A percentile compares a stretch with the other conserved stretches of the same genome.
Evolutionary conservation across 2,113 vertebrate species (phyloP).

Genomic region (Acrocephalus kingi): DNA sequence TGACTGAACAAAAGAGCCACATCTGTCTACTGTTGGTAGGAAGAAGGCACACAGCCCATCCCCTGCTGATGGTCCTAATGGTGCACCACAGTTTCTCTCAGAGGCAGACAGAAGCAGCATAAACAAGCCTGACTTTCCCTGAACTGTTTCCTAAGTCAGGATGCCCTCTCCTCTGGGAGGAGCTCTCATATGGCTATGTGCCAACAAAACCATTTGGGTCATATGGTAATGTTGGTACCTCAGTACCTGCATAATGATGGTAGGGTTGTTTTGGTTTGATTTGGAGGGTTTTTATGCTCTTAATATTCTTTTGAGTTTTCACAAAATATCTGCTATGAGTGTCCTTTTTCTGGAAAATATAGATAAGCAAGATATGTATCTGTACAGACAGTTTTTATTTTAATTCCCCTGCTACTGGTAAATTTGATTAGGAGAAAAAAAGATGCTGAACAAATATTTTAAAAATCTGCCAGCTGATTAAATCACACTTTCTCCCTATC

Average conservation of each 20-base stretch:
- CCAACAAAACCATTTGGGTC: neutral
- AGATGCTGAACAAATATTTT: conserved; percentile 42
- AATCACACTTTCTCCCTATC: conserved; percentile 20
- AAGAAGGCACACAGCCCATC: neutral
- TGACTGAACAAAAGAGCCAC: conserved; percentile 38
- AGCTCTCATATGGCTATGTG: neutral
- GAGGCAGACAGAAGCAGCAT: neutral
- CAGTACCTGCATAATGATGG: neutral
- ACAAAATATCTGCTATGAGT: neutral
- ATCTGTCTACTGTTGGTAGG: neutral
- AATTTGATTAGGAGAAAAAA: conserved; percentile 23
- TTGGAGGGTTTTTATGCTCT: neutral
- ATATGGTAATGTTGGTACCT: neutral
- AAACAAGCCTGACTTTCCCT: neutral
- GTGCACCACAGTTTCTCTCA: neutral
- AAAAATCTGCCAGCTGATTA: conserved; percentile 20
- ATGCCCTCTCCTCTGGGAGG: neutral
- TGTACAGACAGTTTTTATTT: neutral
- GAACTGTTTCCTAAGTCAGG: neutral
- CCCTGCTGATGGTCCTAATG: neutral
- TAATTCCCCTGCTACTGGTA: conserved; percentile 2
- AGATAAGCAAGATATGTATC: neutral
- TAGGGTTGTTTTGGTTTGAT: neutral
- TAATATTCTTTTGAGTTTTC: neutral
- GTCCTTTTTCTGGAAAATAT: neutral